Evolutionary conservation across 2,113 vertebrate species (phyloP), one percentile per base, ranked within the genome.

Genomic region (Pyxicephalus adspersus): DNA sequence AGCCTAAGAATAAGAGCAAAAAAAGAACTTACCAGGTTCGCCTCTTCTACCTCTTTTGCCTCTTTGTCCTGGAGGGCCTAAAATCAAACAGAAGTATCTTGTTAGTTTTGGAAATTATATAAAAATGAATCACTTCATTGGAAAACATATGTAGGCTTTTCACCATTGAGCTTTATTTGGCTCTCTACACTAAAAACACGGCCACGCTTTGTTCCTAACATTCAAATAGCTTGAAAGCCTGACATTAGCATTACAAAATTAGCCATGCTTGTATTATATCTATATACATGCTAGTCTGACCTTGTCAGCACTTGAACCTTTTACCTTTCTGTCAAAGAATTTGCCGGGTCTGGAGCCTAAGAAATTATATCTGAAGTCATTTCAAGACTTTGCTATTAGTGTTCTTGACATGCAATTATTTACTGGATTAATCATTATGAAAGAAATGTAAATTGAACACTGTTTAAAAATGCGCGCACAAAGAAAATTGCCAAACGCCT

Each of bases 21-120:
- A 13, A 45, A 45, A 13, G 38, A 45, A 13, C 95, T 92, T 92
- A 98, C 98, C 97, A 65, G 94, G 93, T 87, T 98, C 96, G 91
- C 98, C 98, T 91, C 97, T 94, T 89, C 95, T 95, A 84, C 98
- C 98, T 84, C 96, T 91, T 91, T 97, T 97, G 88, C 98, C 98
- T 88, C 96, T 92, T 90, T 98, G 98, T 80, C 98, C 98, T 0
- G 96, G 96, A 91, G 96, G 97, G 87, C 98, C 98, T 99, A 89
- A 83, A 93, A 93, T 83, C 64, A 64, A 73, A 86, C 84, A 86
- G 38, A 54, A 70, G 34, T 20, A 58, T 4, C n/a, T 5, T 6
- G 20, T 77, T 65, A 58, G 51, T 20, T 60, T 26, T 55, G 15
- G 22, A 0, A 6, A 45, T 26, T 60, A 67, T 18, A 19, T 9